Percentiles rank a stretch among this genome's conserved stretches.
These are phyloP conservation scores for Lasiurus cinereus DNA, from an alignment of 2,113 vertebrate genomes.

Conservation along the genomic window DNA sequence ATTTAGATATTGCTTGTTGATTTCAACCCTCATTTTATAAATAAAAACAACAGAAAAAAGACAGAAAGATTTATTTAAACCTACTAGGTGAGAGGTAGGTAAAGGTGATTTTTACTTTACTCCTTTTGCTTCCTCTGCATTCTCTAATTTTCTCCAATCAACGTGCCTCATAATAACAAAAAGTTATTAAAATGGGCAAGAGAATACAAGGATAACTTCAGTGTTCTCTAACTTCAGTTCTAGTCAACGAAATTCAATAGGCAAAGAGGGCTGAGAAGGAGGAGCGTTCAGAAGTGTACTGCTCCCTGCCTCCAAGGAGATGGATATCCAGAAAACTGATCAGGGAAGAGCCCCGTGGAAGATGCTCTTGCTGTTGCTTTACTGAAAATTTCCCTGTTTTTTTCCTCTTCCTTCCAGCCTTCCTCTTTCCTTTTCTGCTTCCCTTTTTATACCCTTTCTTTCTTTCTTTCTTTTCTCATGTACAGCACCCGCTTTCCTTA, in stretches of 20 bases:
- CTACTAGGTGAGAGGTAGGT: not conserved
- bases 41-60: conserved; percentile 26
- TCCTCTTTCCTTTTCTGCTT: not conserved
- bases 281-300: not conserved
- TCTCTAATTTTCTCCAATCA: not conserved
- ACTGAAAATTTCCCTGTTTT: not conserved
- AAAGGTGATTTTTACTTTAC: not conserved
- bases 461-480: too few species aligned
- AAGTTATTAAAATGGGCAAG: not conserved
- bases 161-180: not conserved
- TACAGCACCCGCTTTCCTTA: not conserved
- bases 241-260: not conserved
- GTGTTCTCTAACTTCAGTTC: not conserved
- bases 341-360: not conserved
- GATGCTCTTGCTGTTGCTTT: not conserved
- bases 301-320: not conserved
- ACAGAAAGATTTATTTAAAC: not conserved
- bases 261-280: not conserved
- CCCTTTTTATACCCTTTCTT: not conserved
- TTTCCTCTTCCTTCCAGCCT: not conserved
- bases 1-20: not conserved
- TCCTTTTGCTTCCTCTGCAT: not conserved
- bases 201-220: not conserved
- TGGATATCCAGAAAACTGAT: not conserved
- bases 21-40: conserved; percentile 11